Evolutionary conservation across 2,113 vertebrate species (phyloP).

Genomic region (Mohoua ochrocephala): DNA sequence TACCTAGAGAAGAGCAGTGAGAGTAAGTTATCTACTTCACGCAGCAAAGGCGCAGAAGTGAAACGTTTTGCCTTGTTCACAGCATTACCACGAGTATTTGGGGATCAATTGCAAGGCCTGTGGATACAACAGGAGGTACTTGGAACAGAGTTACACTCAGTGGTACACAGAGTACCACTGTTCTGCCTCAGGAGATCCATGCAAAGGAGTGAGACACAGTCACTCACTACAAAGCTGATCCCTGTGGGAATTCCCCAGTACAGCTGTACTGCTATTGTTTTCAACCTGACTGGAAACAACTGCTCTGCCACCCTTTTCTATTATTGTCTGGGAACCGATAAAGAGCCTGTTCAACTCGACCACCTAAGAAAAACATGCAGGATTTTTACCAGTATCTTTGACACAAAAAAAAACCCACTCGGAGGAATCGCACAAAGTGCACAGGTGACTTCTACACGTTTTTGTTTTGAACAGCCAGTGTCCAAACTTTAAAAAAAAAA

Average conservation of each 20-base stretch:
- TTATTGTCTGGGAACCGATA: not conserved
- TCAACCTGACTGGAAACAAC: not conserved
- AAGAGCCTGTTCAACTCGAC: not conserved
- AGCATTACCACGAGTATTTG: not conserved
- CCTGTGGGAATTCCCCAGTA: not conserved
- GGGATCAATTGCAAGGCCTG: not conserved
- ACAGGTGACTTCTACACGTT: accelerated
- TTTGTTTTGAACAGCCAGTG: not conserved
- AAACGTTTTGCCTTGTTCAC: not conserved
- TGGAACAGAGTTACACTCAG: not conserved
- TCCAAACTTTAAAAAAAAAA: not conserved
- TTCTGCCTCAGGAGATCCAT: not conserved
- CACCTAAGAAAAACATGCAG: accelerated
- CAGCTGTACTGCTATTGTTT: not conserved
- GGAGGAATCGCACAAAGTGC: accelerated
- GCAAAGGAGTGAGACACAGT: not conserved
- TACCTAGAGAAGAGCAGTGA: not conserved
- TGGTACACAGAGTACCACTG: not conserved
- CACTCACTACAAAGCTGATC: not conserved
- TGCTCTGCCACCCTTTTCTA: not conserved
- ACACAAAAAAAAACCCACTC: not conserved
- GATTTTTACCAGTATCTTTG: not conserved
- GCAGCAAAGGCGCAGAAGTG: not conserved
- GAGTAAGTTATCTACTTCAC: not conserved
- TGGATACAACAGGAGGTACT: not conserved